Evolutionary conservation across 2,888 invertebrate species (phyloP), one percentile per base, ranked within the genome.

Genomic region (Epistrophe grossulariae): DNA sequence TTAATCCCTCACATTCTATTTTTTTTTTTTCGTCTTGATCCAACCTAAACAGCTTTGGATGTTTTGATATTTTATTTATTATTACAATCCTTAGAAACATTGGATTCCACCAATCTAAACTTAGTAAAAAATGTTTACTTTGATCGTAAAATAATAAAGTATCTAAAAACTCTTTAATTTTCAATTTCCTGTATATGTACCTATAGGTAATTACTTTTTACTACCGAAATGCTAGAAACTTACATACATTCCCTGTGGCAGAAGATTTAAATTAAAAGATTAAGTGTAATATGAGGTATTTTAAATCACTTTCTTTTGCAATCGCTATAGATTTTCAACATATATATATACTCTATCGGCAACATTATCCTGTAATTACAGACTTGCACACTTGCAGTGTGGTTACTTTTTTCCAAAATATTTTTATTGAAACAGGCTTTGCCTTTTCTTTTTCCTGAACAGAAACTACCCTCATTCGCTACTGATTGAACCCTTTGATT

Each of bases 361-460:
- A 43, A 24, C 62, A 43, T 62, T 43, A 62, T 62, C 62, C 62
- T 24, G 13, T 62, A 62, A 62, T 62, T 62, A 62, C 62, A 62
- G 62, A 8, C 40, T 24, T 43, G 40, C 43, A 43, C 40, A 43
- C 13, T 60, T 38, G 13, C 40, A 40, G 8, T 19, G 2, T 9
- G 13, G 40, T 40, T 43, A 40, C 40, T 40, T 15, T 43, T 24
- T 62, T 62, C 11, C 24, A 24, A 11, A 35, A 17, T 6, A 35
- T 35, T 35, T n/a, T 10, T 38, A 17, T 59, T 11, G 17, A 17
- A 35, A 6, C 3, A 57, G 31, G 28, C n/a, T 57, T 57, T n/a
- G 5, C 13, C 38, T 19, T 60, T 19, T n/a, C n/a, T n/a, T 60
- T 60, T 38, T n/a, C 43, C 35, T 38, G 17, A n/a, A 13, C 59